phyloP scores from a whole-genome alignment of 2,113 vertebrate species.

The Misgurnus mizolepis region DNA sequence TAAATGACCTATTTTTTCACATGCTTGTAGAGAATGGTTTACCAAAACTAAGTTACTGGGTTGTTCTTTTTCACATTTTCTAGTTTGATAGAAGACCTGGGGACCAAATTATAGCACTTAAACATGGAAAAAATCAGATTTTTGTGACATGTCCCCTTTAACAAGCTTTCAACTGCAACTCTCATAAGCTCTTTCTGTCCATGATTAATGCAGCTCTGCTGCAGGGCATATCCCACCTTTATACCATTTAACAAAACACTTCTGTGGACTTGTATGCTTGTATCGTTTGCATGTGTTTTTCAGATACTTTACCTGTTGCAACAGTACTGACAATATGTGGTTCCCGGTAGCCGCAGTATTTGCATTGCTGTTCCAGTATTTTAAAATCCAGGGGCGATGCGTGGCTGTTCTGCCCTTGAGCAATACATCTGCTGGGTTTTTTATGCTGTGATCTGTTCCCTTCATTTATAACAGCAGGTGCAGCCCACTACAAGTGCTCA shows the following conservation, averaged over 20 bases:
- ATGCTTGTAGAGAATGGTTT: too few species aligned
- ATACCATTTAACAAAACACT: conserved; percentile 2
- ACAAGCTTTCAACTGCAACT: conserved; percentile 51
- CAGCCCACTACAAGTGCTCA: not conserved
- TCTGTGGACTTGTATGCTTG: not conserved
- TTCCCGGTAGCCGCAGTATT: not conserved
- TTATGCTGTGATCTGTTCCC: not conserved
- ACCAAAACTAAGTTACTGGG: too few species aligned
- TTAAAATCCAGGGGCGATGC: conserved; percentile 5
- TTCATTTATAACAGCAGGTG: not conserved
- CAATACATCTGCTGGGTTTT: not conserved
- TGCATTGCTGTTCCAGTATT: not conserved
- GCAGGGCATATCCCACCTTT: conserved; percentile 17
- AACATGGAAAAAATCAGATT: too few species aligned
- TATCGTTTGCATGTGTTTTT: conserved; percentile 12
- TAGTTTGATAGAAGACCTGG: too few species aligned
- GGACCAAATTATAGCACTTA: too few species aligned
- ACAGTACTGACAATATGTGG: conserved; percentile 3
- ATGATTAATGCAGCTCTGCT: conserved; percentile 42
- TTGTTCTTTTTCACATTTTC: too few species aligned
- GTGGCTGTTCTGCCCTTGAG: not conserved
- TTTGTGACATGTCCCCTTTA: not conserved
- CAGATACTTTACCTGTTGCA: not conserved
- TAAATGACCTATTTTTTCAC: too few species aligned
- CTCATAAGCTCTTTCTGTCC: conserved; percentile 52